Conservation (phyloP, 2,113 vertebrate genomes). For the Willisornis vidua region DNA sequence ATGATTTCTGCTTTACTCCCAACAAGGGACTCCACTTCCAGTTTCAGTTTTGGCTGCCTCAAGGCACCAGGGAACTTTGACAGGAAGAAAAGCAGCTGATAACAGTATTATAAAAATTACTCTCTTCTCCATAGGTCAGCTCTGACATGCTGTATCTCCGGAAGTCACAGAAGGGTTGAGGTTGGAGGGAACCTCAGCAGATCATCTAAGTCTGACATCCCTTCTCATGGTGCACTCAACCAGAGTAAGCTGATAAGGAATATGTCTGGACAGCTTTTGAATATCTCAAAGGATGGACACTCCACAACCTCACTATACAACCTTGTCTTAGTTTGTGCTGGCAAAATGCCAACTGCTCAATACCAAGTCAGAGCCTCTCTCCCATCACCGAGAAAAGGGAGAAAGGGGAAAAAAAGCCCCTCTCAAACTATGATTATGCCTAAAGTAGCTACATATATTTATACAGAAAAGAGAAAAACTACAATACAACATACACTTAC, state of each 20-base stretch:
- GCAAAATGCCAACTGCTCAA: no score
- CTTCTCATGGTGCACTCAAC: fast-evolving
- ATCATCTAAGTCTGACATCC: background rate
- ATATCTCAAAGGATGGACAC: background rate
- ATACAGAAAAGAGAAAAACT: no score
- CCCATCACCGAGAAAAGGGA: no score
- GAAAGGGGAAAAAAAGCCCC: no score
- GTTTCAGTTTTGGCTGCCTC: background rate
- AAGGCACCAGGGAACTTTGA: background rate
- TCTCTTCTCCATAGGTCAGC: background rate
- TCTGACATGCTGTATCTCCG: background rate
- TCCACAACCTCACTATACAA: background rate
- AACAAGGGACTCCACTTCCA: background rate
- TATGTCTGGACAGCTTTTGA: background rate
- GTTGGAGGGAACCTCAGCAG: background rate
- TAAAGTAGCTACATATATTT: no score
- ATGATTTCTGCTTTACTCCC: background rate
- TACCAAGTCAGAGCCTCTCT: no score
- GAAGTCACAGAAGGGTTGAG: background rate
- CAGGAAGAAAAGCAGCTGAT: background rate
- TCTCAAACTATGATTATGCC: no score
- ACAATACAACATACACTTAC: no score
- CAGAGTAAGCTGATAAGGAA: background rate
- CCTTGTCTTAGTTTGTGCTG: no score
- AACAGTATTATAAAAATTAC: background rate